phyloP scores from a whole-genome alignment of 2,113 vertebrate genomes.

The Himantopus leucocephalus region DNA sequence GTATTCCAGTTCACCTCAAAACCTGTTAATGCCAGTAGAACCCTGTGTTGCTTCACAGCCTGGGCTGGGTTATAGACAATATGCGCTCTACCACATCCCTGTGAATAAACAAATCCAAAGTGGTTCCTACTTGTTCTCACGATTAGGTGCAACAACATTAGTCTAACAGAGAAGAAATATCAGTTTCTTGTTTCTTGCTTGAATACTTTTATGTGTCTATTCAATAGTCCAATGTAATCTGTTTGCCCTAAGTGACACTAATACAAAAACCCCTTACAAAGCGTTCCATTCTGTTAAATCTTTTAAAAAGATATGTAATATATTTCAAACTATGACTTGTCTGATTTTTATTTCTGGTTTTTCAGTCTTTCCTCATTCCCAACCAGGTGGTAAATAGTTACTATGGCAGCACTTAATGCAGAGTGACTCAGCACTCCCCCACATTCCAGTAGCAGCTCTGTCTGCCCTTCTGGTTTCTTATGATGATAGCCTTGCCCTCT shows the following conservation, averaged over 20 bases:
- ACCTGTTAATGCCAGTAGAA: background rate
- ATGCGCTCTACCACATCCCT: accelerated
- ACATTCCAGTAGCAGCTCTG: background rate
- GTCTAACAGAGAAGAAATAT: background rate
- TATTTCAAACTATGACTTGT: background rate
- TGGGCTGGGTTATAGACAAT: background rate
- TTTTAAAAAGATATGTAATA: background rate
- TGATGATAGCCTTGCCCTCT: background rate
- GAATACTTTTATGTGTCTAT: background rate
- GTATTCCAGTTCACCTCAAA: background rate
- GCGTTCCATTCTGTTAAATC: background rate
- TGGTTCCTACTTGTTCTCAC: background rate
- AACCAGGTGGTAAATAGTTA: slow-evolving; percentile 39
- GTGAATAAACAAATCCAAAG: background rate
- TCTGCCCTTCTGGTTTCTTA: background rate
- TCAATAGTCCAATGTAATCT: background rate
- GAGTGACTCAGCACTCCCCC: slow-evolving; percentile 51
- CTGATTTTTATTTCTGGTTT: background rate
- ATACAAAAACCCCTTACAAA: background rate
- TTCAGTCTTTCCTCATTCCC: background rate
- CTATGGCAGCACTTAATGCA: slow-evolving; percentile 22
- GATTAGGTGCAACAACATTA: background rate
- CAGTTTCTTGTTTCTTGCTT: background rate
- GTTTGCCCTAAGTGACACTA: background rate
- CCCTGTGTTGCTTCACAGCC: background rate